Percentiles rank a stretch among this genome's conserved stretches.
Evolutionary conservation across 1,140 invertebrate species (phyloP).

Genomic region (Meloidogyne hapla): DNA sequence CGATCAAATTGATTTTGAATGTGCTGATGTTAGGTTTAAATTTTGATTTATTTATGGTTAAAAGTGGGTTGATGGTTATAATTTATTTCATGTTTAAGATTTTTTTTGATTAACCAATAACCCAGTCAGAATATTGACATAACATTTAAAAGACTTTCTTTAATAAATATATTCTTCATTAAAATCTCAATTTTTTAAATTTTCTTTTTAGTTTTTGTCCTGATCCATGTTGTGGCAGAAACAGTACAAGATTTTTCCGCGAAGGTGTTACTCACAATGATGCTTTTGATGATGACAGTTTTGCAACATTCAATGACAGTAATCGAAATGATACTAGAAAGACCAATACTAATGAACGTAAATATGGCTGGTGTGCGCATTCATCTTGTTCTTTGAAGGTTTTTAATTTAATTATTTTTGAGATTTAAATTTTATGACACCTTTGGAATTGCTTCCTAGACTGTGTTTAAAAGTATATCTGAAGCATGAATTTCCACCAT

Average conservation of each 20-base stretch:
- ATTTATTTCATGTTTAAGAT: too few species aligned
- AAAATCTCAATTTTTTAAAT: neutral
- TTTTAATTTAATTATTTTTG: too few species aligned
- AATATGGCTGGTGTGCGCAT: neutral
- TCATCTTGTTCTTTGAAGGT: neutral
- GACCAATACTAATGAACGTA: neutral
- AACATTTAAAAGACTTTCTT: neutral
- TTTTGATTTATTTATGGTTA: neutral
- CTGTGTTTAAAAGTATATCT: too few species aligned
- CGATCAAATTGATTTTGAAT: slow-evolving; percentile 12
- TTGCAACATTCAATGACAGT: neutral
- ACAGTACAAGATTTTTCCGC: slow-evolving; percentile 5
- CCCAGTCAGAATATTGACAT: too few species aligned
- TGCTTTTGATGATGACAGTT: neutral
- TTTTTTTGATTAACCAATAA: too few species aligned
- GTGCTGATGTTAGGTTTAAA: slow-evolving; percentile 21
- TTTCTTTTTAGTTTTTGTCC: slow-evolving; percentile 13
- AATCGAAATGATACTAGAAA: neutral
- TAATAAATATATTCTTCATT: neutral
- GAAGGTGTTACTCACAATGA: neutral
- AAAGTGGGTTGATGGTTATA: too few species aligned
- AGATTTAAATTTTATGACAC: too few species aligned
- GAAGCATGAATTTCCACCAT: too few species aligned
- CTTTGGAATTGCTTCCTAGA: too few species aligned
- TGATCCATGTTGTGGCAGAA: slow-evolving; percentile 21